Evolutionary conservation across 30 jellyfish, hydroid and myxozoan species (phyloP), one percentile per base, ranked within the genome.

Genomic region (Chironex yamaguchii): DNA sequence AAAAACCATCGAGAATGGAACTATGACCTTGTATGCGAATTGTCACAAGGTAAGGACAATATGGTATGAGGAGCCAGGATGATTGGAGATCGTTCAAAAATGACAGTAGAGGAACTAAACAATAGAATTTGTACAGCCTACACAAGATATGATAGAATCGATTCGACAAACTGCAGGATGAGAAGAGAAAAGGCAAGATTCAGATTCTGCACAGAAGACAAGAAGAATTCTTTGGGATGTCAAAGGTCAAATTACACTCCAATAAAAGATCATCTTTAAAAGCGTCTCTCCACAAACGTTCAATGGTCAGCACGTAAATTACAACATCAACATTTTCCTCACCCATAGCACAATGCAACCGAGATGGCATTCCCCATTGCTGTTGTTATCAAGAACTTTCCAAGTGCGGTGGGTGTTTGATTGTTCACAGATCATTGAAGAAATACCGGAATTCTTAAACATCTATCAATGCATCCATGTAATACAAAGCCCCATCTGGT

Each of bases 401-500:
- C 0, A 30, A 79, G 2, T 13, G 48, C 84, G 1, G 90, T 79
- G 13, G 6, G 22, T 49, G 90, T 82, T 34, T 58, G 34, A 28
- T 62, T 58, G 34, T n/a, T n/a, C n/a, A n/a, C n/a, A n/a, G n/a
- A n/a, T n/a, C 90, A 78, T 62, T 34, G 53, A 22, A 78, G 70
- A 34, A 34, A 78, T 62, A 54, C 90, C 24, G 90, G 81, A 6
- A 78, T 52, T 1, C 89, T 53, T 31, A 62, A 29, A 34, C 32
- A 76, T 29, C 89, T 66, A 54, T 76, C 90, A 62, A 78, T 78
- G 90, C 90, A 78, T 4, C 90, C 90, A 62, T 78, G 90, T 12
- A 78, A 51, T 26, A 53, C 70, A 62, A 78, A 78, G 49, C 90
- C 50, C 90, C 90, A 62, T n/a, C 82, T 25, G 17, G 65, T 79